phyloP scores from a whole-genome alignment of 2,113 vertebrate genomes.

The Malurus cyaneus region DNA sequence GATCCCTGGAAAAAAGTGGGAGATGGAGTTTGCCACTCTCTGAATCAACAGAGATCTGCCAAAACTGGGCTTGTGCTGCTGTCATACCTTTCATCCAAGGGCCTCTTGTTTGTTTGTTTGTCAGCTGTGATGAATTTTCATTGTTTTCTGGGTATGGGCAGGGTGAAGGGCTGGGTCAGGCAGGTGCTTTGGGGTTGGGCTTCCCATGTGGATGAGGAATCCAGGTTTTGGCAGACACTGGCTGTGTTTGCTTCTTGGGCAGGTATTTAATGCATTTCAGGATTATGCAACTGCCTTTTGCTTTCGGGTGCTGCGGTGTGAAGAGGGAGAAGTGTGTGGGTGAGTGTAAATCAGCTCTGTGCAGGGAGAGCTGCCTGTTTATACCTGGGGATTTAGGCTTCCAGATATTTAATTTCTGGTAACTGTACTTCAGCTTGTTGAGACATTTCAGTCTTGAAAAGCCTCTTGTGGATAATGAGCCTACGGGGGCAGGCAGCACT shows the following conservation, averaged over 20 bases:
- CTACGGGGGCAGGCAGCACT: rapidly evolving
- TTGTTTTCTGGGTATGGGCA: not conserved
- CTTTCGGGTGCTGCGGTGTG: not conserved
- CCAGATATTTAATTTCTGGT: conserved; percentile 35
- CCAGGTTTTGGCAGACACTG: not conserved
- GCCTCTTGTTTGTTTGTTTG: not conserved
- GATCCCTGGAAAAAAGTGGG: not conserved
- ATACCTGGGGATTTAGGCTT: not conserved
- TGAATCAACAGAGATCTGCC: not conserved
- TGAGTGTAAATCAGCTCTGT: not conserved
- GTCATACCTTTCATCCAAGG: not conserved
- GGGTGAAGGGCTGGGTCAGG: not conserved
- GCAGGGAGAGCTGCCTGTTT: not conserved
- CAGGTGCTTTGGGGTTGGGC: not conserved
- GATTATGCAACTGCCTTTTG: not conserved
- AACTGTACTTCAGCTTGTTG: not conserved
- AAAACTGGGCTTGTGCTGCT: not conserved
- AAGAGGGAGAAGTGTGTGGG: not conserved
- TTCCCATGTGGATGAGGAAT: not conserved
- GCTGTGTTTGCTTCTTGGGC: not conserved
- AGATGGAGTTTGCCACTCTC: not conserved
- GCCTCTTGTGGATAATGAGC: conserved; percentile 11
- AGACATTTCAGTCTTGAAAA: conserved; percentile 16
- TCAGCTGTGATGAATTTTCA: not conserved
- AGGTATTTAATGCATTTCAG: not conserved